A percentile compares a stretch with the other conserved stretches of the same genome.
phyloP scores from a whole-genome alignment of 2,113 vertebrate species.

The Symphodus melops region DNA sequence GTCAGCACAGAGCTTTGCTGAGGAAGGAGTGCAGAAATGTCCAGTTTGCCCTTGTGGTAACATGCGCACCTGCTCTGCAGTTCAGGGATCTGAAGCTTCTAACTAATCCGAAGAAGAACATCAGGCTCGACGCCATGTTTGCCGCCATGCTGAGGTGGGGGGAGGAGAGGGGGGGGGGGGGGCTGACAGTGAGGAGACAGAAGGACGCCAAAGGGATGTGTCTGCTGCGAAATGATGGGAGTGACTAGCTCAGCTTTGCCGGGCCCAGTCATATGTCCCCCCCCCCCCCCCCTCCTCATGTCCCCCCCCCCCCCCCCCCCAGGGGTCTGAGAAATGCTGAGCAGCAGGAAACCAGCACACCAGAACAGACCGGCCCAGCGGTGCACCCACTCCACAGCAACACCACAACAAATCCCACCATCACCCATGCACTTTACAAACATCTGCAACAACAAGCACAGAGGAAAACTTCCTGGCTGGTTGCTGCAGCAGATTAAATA shows the following conservation, averaged over 20 bases:
- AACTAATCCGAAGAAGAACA: constrained; percentile 28
- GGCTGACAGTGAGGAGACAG: constrained; percentile 49
- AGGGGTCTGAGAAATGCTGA: constrained; percentile 74
- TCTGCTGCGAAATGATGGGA: constrained; percentile 61
- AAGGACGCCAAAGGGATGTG: constrained; percentile 60
- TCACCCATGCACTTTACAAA: constrained; percentile 40
- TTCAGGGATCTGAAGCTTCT: constrained; percentile 26
- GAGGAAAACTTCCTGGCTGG: constrained; percentile 8
- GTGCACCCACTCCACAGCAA: constrained; percentile 55
- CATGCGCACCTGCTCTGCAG: constrained; percentile 72
- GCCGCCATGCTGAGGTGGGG: constrained; percentile 28
- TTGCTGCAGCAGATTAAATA: constrained; percentile 22
- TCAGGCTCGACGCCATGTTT: constrained; percentile 38
- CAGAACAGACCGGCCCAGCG: constrained; percentile 73
- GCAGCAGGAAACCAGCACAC: constrained; percentile 75
- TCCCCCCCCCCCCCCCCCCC: constrained; percentile 62
- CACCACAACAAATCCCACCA: constrained; percentile 52
- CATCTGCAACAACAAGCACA: constrained; percentile 51
- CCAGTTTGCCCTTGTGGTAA: constrained; percentile 75
- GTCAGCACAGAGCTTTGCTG: constrained; percentile 76
- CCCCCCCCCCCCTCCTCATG: constrained; percentile 52
- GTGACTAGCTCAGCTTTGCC: constrained; percentile 66
- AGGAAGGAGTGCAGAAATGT: constrained; percentile 67
- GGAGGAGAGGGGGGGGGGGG: constrained; percentile 38
- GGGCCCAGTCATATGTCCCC: constrained; percentile 61